Percentiles rank a stretch among this genome's conserved stretches.
These are phyloP conservation scores for Cerastoderma edule DNA, from an alignment of 2,888 invertebrate genomes.

Conservation along the genomic window DNA sequence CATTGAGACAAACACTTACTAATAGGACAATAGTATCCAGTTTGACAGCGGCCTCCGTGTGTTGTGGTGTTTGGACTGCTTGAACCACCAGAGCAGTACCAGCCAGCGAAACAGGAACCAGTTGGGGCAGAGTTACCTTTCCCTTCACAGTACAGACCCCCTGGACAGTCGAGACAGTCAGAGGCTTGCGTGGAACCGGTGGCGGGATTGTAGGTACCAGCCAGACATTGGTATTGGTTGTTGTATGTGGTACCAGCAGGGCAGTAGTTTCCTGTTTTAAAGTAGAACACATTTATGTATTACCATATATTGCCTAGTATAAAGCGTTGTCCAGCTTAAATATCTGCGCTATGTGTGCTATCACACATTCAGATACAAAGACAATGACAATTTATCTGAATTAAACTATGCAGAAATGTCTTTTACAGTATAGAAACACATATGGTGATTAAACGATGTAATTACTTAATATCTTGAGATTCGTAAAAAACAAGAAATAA, in stretches of 20 bases:
- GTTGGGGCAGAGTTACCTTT: slow-evolving; percentile 76
- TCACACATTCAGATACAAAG: no score
- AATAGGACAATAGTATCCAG: slow-evolving; percentile 79
- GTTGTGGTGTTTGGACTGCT: slow-evolving; percentile 74
- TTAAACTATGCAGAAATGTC: no score
- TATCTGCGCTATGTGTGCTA: no score
- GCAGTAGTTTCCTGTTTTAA: slow-evolving; percentile 79
- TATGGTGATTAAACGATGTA: no score
- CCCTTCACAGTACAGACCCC: slow-evolving; percentile 80
- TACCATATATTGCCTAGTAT: no score
- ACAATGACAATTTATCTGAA: no score
- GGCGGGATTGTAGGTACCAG: slow-evolving; percentile 79
- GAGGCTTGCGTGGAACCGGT: slow-evolving; percentile 56
- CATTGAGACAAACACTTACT: no score
- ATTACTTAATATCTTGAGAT: no score
- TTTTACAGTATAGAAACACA: no score
- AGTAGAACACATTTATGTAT: background rate
- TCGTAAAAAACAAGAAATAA: no score
- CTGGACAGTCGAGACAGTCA: slow-evolving; percentile 78
- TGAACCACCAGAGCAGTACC: slow-evolving; percentile 78
- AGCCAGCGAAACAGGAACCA: slow-evolving; percentile 77
- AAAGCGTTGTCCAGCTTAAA: no score
- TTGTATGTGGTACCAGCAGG: slow-evolving; percentile 75
- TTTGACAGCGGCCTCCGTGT: slow-evolving; percentile 76
- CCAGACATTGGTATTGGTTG: slow-evolving; percentile 76